Evolutionary conservation across 2,888 invertebrate species (phyloP), one percentile per base, ranked within the genome.

Genomic region (Ceraclea dissimilis): DNA sequence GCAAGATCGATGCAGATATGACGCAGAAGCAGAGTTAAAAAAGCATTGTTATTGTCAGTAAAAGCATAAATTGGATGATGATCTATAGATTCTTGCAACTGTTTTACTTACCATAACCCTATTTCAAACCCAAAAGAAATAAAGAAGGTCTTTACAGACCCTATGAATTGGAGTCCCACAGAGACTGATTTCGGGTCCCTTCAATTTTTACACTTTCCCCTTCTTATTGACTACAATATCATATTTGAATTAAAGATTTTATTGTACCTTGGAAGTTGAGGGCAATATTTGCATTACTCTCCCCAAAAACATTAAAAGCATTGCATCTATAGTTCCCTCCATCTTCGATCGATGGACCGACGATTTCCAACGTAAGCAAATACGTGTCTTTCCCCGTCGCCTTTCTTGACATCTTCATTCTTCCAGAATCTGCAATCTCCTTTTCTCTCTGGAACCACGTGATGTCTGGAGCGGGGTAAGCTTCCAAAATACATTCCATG

Each of bases 261-360:
- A 39, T 39, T 39, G 39, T 88, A 93, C 95, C 95, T 90, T 95
- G 93, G 82, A 98, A 95, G 79, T 99, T 99, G 71, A 99, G 90
- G 71, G 97, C 94, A 80, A 99, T 98, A 79, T 98, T 99, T 68
- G 99, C 99, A 82, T 99, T 99, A 80, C 96, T 96, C 83, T 99
- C 98, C 75, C 99, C 99, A 77, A 88, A 90, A 74, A 89, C 86
- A 83, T 99, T 99, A 81, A 95, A 90, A 68, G 98, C 99, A 76
- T 97, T 97, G 82, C 98, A 98, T 71, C 97, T 88, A 82, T 98
- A 99, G 76, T 93, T 93, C 66, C 99, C 99, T 68, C 97, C 98
- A 76, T 99, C 98, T 70, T 91, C 90, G 70, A 89, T 90, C 63
- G 92, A 92, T 55, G 98, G 98, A 76, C 94, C 93, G 74, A 88